A percentile compares a stretch with the other conserved stretches of the same genome.
Conservation (phyloP, 2,113 vertebrate species). For the Nanorana parkeri region DNA sequence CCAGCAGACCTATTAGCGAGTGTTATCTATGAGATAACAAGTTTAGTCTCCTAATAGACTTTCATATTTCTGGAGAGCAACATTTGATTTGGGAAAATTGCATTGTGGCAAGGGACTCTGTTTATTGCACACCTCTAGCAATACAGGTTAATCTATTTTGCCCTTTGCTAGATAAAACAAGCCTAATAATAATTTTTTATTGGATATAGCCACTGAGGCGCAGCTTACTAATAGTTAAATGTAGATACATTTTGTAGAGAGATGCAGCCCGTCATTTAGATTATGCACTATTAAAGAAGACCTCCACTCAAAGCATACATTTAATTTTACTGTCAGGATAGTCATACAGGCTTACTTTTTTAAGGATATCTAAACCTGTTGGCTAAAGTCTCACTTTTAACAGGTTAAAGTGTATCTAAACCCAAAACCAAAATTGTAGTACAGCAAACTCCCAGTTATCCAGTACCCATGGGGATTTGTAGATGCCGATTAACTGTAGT, state of each 20-base stretch:
- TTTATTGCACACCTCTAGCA: conserved; percentile 51
- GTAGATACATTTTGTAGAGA: background rate
- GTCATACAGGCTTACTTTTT: no score
- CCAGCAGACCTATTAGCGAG: conserved; percentile 44
- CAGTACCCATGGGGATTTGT: no score
- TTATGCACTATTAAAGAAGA: no score
- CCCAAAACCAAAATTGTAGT: no score
- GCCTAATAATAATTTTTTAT: conserved; percentile 18
- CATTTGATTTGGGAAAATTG: conserved; percentile 52
- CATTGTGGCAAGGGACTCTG: conserved; percentile 39
- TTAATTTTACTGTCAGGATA: no score
- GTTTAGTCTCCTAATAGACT: conserved; percentile 55
- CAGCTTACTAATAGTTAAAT: conserved; percentile 8
- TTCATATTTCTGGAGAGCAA: conserved; percentile 47
- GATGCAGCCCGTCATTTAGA: no score
- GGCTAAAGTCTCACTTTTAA: no score
- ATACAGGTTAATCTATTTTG: conserved; percentile 51
- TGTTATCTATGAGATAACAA: conserved; percentile 49
- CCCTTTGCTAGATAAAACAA: conserved; percentile 15
- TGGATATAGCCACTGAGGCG: background rate
- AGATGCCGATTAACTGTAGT: no score
- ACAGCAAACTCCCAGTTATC: no score
- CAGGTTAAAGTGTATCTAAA: no score
- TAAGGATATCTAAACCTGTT: no score
- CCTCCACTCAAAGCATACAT: no score